Evolutionary conservation across 1,140 invertebrate genomes (phyloP), one percentile per base, ranked within the genome.

Genomic region (Aphis craccivora): DNA sequence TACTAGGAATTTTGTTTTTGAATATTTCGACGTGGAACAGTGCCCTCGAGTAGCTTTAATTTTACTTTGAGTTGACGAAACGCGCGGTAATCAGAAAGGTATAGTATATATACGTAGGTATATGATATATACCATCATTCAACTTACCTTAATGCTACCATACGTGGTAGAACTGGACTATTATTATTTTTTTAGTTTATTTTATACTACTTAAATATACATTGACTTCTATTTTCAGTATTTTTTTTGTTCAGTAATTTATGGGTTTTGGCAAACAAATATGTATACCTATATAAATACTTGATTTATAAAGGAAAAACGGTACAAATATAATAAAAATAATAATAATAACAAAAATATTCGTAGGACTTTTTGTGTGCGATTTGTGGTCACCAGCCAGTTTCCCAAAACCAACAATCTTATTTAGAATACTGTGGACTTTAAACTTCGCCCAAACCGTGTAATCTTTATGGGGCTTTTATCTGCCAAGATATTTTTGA

Each of bases 11-110:
- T 87, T 87, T n/a, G 86, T 87, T 45, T 87, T 87, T 87, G 45
- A 87, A 87, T 87, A 87, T 87, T 87, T 87, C 18, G n/a, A 87
- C 48, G 25, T n/a, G n/a, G 30, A 87, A 48, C 86, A 87, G 86
- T 87, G 43, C 43, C n/a, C 45, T 48, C 9, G 86, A 87, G 43
- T 51, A 35, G 23, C n/a, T 87, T 87, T 87, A 87, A 87, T 87
- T 87, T 35, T 30, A 48, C 45, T 87, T 87, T 87, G 45, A 87
- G 30, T 22, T 3, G 25, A 45, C 84, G 25, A 86, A 86, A 86
- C 14, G 30, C n/a, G 60, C 6, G 5, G 40, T 14, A 25, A 86
- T 18, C 84, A 45, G n/a, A 86, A 45, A 86, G 84, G 84, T 45
- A 45, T 40, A 86, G 2, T 45, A 45, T 45, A 43, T 2, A 0